Evolutionary conservation across 64 coral and sea anemone species (phyloP).

Genomic region (Stylophora pistillata): DNA sequence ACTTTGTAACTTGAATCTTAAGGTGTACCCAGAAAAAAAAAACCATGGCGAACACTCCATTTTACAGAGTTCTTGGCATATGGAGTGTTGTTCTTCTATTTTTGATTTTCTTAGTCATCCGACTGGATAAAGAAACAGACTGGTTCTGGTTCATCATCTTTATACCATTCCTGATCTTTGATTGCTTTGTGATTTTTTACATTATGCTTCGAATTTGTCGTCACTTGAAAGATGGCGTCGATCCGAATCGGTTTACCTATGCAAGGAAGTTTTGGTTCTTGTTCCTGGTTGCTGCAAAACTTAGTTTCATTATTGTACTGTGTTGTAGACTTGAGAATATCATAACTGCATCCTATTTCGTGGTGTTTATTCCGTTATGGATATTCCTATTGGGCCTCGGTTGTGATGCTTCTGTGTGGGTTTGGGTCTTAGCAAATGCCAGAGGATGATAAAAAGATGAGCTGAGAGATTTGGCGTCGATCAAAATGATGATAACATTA

Average conservation of each 20-base stretch:
- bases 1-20: not conserved
- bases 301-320: conserved; percentile 81
- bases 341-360: conserved; percentile 68
- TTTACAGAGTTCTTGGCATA: conserved; percentile 64
- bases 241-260: conserved; percentile 42
- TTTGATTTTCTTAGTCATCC: conserved; percentile 84
- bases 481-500: not conserved
- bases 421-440: conserved; percentile 56
- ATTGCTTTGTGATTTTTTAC: conserved; percentile 62
- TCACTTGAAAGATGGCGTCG: conserved; percentile 73
- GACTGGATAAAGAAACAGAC: conserved; percentile 75
- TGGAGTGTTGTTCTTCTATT: conserved; percentile 89
- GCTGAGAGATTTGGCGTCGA: not conserved
- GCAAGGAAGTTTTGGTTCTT: conserved; percentile 92
- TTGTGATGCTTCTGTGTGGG: conserved; percentile 54
- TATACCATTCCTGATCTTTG: conserved; percentile 82
- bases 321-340: conserved; percentile 74
- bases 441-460: conserved; percentile 6
- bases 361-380: conserved; percentile 88
- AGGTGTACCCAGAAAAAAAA: conserved; percentile 1
- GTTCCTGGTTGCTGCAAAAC: conserved; percentile 61
- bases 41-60: conserved; percentile 73
- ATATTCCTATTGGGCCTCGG: conserved; percentile 68
- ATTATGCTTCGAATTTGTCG: conserved; percentile 60
- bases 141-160: conserved; percentile 96